These are phyloP conservation scores for Manacus vitellinus DNA, from an alignment of 2,113 vertebrate genomes.

Conservation along the genomic window DNA sequence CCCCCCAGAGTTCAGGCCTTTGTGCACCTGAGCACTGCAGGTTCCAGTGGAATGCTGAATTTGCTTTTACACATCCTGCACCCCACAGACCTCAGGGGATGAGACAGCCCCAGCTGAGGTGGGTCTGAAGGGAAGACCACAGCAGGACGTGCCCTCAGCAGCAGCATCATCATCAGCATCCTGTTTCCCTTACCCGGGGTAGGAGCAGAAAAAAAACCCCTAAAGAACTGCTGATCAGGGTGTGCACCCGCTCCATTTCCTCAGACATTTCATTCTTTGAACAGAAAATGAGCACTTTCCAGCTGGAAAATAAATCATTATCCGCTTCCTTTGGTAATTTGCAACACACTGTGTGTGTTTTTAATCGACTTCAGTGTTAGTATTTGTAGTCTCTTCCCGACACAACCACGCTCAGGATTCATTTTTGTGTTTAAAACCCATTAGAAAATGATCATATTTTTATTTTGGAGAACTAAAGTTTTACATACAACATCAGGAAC, in stretches of 20 bases:
- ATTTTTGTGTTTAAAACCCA: background rate
- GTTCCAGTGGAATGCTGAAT: background rate
- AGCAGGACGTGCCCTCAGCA: background rate
- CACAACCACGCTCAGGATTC: background rate
- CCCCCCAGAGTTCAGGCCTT: background rate
- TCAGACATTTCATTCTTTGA: background rate
- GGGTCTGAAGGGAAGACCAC: background rate
- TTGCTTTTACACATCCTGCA: background rate
- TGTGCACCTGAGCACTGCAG: rapidly evolving
- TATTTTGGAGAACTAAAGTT: background rate
- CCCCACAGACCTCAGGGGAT: background rate
- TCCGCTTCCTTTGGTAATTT: background rate
- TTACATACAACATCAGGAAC: background rate
- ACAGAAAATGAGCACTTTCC: background rate
- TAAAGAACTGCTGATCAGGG: background rate
- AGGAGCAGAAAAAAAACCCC: background rate
- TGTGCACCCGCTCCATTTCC: background rate
- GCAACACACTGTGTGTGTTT: background rate
- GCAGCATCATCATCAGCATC: background rate
- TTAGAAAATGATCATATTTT: background rate
- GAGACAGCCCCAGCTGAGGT: too few relatives aligned
- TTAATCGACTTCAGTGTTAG: background rate
- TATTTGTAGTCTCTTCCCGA: background rate
- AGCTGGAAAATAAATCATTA: conserved; percentile 24
- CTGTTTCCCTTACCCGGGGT: background rate